Evolutionary conservation across 2,113 vertebrate genomes (phyloP), one percentile per base, ranked within the genome.

Genomic region (Alces alces): DNA sequence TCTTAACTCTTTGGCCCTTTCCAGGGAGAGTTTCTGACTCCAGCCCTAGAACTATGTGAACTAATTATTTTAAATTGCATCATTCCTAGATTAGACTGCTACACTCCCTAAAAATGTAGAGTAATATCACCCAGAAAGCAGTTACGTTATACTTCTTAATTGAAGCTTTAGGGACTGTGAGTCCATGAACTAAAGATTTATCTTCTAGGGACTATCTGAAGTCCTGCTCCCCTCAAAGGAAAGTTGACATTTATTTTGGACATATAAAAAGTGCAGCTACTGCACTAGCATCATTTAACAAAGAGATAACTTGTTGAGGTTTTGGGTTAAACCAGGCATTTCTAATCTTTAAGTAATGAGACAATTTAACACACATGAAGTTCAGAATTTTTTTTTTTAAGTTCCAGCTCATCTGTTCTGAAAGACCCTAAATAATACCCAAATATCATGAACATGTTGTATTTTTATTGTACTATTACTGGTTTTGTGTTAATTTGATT

Each of bases 81-180:
- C 17, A 82, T 86, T 79, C 54, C 64, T 93, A 70, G 13, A 92
- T 96, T 50, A 89, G 87, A 60, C 23, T 58, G 30, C 58, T 64
- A 47, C 79, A 54, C n/a, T 89, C 23, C 86, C 43, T 55, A 90
- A 70, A 91, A 91, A n/a, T 33, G 15, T 28, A 7, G 14, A 39
- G 30, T 60, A 43, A 2, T 39, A 27, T 58, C n/a, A 66, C 4
- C 33, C n/a, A 73, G 70, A 93, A 93, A 87, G 36, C 61, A 61
- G n/a, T 96, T 96, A 91, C 82, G 55, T 88, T 85, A 50, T 87
- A 36, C 36, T 90, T 96, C 47, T 93, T 86, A 93, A 89, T 11
- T 95, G 87, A 94, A 25, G 27, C 52, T 91, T 86, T 66, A 79
- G 57, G 61, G 17, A 84, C 27, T 55, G 5, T 86, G 70, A 89